These are phyloP conservation scores for Andrena camellia DNA, from an alignment of 2,888 invertebrate genomes.

Conservation along the genomic window DNA sequence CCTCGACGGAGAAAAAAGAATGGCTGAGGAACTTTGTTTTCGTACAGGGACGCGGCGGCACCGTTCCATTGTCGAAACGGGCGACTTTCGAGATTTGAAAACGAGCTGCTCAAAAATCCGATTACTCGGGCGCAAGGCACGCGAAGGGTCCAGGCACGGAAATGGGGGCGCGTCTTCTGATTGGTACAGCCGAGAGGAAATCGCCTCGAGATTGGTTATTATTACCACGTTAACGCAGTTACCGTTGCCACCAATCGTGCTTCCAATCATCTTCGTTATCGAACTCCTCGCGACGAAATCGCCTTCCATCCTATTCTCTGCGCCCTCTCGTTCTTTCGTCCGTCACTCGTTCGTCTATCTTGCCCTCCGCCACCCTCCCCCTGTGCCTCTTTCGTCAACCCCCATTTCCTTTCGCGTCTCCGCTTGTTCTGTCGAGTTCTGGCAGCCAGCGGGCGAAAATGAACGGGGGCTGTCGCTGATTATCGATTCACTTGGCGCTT, in stretches of 20 bases:
- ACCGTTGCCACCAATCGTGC: slow-evolving; percentile 78
- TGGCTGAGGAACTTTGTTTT: not conserved
- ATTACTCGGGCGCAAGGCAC: slow-evolving; percentile 68
- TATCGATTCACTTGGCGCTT: slow-evolving; percentile 26
- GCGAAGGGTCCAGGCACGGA: slow-evolving; percentile 74
- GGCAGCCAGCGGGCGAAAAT: slow-evolving; percentile 2
- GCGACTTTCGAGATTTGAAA: slow-evolving; percentile 76
- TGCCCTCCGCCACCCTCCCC: slow-evolving; percentile 12
- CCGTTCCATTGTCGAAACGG: slow-evolving; percentile 20
- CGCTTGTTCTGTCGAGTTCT: slow-evolving; percentile 46
- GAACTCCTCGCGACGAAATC: slow-evolving; percentile 76
- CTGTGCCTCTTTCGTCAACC: slow-evolving; percentile 45
- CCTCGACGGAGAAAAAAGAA: slow-evolving; percentile 23
- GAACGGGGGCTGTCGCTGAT: slow-evolving; percentile 14
- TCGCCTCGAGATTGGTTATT: slow-evolving; percentile 85
- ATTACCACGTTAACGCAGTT: slow-evolving; percentile 83
- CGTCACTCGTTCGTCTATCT: slow-evolving; percentile 19
- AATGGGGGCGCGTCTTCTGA: slow-evolving; percentile 83
- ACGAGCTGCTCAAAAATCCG: slow-evolving; percentile 79
- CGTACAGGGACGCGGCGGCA: not conserved
- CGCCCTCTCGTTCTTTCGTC: slow-evolving; percentile 46
- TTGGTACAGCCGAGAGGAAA: slow-evolving; percentile 83
- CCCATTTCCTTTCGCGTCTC: slow-evolving; percentile 42
- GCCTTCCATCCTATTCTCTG: slow-evolving; percentile 56
- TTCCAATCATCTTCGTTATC: slow-evolving; percentile 82